phyloP scores from a whole-genome alignment of 2,888 invertebrate genomes.

The Anagyrus pseudococci region DNA sequence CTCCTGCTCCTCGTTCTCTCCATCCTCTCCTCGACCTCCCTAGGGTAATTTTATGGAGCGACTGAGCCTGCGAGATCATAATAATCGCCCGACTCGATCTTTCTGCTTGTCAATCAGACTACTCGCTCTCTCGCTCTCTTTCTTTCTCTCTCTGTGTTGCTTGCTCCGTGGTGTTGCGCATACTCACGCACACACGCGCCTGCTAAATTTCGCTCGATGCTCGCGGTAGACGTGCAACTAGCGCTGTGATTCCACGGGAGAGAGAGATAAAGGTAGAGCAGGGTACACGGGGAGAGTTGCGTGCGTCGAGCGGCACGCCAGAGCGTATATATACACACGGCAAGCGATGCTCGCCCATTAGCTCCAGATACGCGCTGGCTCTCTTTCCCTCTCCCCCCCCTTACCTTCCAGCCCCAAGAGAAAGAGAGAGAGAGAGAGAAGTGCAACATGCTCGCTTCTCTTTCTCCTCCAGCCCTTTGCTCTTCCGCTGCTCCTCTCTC shows the following conservation, averaged over 20 bases:
- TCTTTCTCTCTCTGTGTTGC: too few relatives aligned
- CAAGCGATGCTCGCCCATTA: conserved; percentile 44
- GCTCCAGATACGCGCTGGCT: conserved; percentile 24
- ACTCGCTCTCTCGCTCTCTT: too few relatives aligned
- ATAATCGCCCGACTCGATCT: conserved; percentile 43
- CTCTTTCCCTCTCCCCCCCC: too few relatives aligned
- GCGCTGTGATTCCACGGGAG: too few relatives aligned
- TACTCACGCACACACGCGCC: too few relatives aligned
- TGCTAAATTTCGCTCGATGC: too few relatives aligned
- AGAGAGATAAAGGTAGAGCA: not conserved
- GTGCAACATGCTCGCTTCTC: conserved; percentile 21
- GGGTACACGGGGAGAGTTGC: too few relatives aligned
- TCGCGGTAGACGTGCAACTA: too few relatives aligned
- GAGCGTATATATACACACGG: conserved; percentile 5
- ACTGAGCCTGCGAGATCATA: conserved; percentile 43
- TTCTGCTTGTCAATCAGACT: not conserved
- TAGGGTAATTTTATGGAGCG: conserved; percentile 53
- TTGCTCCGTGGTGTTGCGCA: too few relatives aligned
- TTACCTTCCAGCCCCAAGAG: conserved; percentile 27
- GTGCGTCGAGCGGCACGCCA: conserved; percentile 43
- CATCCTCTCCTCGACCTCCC: conserved; percentile 48
- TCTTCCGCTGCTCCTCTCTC: conserved; percentile 32
- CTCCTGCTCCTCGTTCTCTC: not conserved
- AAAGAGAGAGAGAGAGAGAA: not conserved
- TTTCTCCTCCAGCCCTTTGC: conserved; percentile 28